Percentiles rank a stretch among this genome's conserved stretches.
These are phyloP conservation scores for Deilephila elpenor DNA, from an alignment of 2,888 invertebrate species.

Conservation along the genomic window DNA sequence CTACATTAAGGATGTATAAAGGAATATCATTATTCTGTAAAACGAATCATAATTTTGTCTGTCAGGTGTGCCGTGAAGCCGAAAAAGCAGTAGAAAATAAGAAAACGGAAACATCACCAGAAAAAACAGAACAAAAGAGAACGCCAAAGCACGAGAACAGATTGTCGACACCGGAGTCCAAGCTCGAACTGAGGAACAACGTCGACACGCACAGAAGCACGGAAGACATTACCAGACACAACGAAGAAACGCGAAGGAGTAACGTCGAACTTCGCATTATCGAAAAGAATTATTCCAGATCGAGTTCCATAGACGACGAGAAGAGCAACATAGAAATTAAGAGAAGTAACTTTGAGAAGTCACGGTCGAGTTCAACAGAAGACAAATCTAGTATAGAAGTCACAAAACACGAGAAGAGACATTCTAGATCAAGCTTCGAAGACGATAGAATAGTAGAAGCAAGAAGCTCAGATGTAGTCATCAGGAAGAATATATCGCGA, in stretches of 20 bases:
- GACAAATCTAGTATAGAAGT: conserved; percentile 40
- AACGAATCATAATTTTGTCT: conserved; percentile 7
- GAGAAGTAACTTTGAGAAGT: conserved; percentile 28
- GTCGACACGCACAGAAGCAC: conserved; percentile 26
- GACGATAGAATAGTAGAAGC: conserved; percentile 30
- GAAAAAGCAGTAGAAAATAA: conserved; percentile 76
- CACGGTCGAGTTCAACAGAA: conserved; percentile 31
- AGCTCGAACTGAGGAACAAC: conserved; percentile 18
- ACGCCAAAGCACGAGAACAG: conserved; percentile 36
- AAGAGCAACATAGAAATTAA: conserved; percentile 30
- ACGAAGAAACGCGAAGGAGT: conserved; percentile 27
- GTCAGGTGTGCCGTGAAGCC: conserved; percentile 76
- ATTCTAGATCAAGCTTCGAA: conserved; percentile 38
- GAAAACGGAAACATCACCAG: conserved; percentile 52
- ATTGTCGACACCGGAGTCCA: conserved; percentile 38
- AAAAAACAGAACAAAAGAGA: conserved; percentile 44
- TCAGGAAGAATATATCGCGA: conserved; percentile 35
- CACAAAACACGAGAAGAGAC: conserved; percentile 44
- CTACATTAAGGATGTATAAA: not conserved
- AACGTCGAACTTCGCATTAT: conserved; percentile 29
- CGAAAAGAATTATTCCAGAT: conserved; percentile 43
- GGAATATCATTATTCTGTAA: not conserved
- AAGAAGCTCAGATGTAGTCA: conserved; percentile 28
- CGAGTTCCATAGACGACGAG: conserved; percentile 47
- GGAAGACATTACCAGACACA: conserved; percentile 23